phyloP scores from a whole-genome alignment of 2,113 vertebrate genomes.

The Andinoacara biseriatus region DNA sequence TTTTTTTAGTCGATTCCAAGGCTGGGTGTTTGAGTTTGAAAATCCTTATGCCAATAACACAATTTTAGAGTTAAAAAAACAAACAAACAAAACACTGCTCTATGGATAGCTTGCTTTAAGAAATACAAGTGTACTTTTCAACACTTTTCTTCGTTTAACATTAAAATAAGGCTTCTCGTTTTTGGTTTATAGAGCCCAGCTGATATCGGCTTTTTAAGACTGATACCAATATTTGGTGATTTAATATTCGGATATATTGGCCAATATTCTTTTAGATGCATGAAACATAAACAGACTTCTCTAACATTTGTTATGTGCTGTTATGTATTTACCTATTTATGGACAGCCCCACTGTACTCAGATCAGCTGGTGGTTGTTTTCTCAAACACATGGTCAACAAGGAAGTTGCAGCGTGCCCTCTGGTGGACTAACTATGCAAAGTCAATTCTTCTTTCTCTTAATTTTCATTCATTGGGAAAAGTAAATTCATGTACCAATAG shows the following conservation, averaged over 20 bases:
- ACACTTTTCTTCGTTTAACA: not conserved
- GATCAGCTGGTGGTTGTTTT: not conserved
- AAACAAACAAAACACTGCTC: not conserved
- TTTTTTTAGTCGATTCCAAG: not conserved
- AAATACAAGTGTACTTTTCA: not conserved
- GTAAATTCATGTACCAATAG: not conserved
- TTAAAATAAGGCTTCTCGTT: not conserved
- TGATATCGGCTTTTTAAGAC: not conserved
- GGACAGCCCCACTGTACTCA: not conserved
- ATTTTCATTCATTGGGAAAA: not conserved
- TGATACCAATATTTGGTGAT: not conserved
- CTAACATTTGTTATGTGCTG: not conserved
- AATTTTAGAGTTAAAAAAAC: not conserved
- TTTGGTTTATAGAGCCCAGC: too few species aligned
- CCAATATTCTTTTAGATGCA: not conserved
- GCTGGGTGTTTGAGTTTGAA: not conserved
- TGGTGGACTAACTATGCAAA: not conserved
- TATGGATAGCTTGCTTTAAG: not conserved
- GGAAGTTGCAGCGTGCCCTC: not conserved
- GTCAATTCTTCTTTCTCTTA: not conserved
- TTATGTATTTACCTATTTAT: not conserved
- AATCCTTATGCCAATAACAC: not conserved
- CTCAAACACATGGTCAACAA: not conserved
- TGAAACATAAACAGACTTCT: not conserved
- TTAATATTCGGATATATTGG: not conserved